Conservation (phyloP, 2,797 vertebrate genomes). For the Galaxias olidus region DNA sequence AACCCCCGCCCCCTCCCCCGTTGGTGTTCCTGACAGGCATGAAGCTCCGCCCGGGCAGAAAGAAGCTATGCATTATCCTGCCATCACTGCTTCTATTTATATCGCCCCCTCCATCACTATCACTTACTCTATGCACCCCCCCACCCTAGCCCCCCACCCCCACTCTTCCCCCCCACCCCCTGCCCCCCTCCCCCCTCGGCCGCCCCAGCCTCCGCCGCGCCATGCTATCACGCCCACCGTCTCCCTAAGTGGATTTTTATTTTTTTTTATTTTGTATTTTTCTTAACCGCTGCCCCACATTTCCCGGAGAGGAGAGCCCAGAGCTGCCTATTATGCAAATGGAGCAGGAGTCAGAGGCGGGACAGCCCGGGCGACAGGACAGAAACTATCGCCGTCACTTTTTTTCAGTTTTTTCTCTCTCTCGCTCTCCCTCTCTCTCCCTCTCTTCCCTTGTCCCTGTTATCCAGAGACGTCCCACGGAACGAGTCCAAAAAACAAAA, state of each 20-base stretch:
- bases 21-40: slow-evolving; percentile 76
- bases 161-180: slow-evolving; percentile 21
- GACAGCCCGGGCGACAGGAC: slow-evolving; percentile 62
- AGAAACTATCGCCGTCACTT: slow-evolving; percentile 51
- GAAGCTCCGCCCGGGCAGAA: slow-evolving; percentile 74
- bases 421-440: background rate
- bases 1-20: slow-evolving; percentile 56
- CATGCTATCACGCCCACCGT: too few species aligned
- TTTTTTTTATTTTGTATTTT: slow-evolving; percentile 68
- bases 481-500: too few species aligned
- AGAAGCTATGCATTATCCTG: slow-evolving; percentile 83
- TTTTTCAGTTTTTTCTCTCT: background rate
- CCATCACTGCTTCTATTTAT: slow-evolving; percentile 83
- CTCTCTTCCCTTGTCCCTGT: background rate
- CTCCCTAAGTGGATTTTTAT: slow-evolving; percentile 70
- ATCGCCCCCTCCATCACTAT: slow-evolving; percentile 83
- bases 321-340: slow-evolving; percentile 73
- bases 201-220: too few species aligned
- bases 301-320: slow-evolving; percentile 61
- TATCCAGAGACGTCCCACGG: too few species aligned
- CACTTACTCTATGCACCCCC: slow-evolving; percentile 77
- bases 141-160: slow-evolving; percentile 47
- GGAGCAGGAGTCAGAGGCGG: slow-evolving; percentile 58
- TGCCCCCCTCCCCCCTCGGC: slow-evolving; percentile 1
- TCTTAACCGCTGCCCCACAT: slow-evolving; percentile 82